Evolutionary conservation across 2,113 vertebrate species (phyloP).

Genomic region (Erinaceus europaeus): DNA sequence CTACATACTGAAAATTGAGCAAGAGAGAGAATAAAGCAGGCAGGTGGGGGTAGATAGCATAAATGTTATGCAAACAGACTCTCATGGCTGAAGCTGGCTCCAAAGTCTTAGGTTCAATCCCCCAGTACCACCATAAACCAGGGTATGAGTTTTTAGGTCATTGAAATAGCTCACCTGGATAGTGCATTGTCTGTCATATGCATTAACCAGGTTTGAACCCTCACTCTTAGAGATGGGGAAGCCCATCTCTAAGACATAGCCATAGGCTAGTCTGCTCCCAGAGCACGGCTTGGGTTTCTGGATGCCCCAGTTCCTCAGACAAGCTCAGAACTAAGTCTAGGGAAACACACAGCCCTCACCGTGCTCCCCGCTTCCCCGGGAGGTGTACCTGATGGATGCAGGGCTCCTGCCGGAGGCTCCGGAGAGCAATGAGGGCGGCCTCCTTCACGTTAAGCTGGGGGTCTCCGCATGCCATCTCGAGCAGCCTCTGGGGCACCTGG

Average conservation of each 20-base stretch:
- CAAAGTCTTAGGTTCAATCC: no score
- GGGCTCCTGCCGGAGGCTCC: conserved; percentile 73
- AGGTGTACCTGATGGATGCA: conserved; percentile 78
- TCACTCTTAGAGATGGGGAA: background rate
- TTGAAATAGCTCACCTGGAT: no score
- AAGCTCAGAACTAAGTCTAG: background rate
- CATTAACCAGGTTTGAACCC: no score
- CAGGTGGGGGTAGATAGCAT: no score
- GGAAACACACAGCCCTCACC: no score
- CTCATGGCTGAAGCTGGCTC: no score
- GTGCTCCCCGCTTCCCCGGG: background rate
- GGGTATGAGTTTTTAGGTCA: no score
- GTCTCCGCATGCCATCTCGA: conserved; percentile 80
- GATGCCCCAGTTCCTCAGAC: background rate
- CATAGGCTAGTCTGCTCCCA: background rate
- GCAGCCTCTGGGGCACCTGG: conserved; percentile 73
- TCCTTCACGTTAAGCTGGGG: conserved; percentile 76
- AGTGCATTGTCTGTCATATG: no score
- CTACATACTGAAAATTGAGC: background rate
- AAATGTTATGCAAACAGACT: no score
- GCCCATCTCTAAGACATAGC: background rate
- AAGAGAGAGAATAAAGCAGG: background rate
- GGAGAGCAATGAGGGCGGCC: conserved; percentile 79
- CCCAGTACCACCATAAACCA: no score
- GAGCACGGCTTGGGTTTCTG: background rate